Evolutionary conservation across 2,888 invertebrate genomes (phyloP).

Genomic region (Thymelicus lineola): DNA sequence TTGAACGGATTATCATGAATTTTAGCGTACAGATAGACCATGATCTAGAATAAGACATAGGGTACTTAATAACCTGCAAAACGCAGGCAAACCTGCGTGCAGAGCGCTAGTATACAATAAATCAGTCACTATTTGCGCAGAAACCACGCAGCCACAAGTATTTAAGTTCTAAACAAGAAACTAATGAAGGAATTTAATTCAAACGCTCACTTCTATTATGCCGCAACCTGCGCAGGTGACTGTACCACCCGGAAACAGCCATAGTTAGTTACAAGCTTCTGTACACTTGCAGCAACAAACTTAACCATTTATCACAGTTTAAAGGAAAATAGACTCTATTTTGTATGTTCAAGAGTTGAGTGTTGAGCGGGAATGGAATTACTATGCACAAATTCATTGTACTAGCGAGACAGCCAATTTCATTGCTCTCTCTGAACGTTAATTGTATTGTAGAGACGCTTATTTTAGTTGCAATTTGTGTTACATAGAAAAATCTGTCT

Average conservation of each 20-base stretch:
- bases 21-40: no score
- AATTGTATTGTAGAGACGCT: conserved; percentile 35
- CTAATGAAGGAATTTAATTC: conserved; percentile 20
- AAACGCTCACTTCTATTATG: conserved; percentile 17
- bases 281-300: conserved; percentile 36
- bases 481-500: conserved; percentile 33
- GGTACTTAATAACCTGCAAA: no score
- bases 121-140: background rate
- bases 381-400: conserved; percentile 39
- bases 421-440: conserved; percentile 38
- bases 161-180: conserved; percentile 17
- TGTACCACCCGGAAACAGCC: conserved; percentile 34
- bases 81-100: no score
- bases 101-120: no score
- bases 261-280: conserved; percentile 35
- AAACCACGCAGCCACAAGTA: conserved; percentile 15
- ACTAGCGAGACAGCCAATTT: conserved; percentile 37
- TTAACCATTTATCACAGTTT: conserved; percentile 18
- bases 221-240: conserved; percentile 34
- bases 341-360: background rate
- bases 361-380: conserved; percentile 2
- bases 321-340: conserved; percentile 8
- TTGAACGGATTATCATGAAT: no score
- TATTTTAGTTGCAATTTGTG: conserved; percentile 29
- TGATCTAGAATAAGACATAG: no score